Evolutionary conservation across 2,888 invertebrate species (phyloP).

Genomic region (Cyrtodaria siliqua): DNA sequence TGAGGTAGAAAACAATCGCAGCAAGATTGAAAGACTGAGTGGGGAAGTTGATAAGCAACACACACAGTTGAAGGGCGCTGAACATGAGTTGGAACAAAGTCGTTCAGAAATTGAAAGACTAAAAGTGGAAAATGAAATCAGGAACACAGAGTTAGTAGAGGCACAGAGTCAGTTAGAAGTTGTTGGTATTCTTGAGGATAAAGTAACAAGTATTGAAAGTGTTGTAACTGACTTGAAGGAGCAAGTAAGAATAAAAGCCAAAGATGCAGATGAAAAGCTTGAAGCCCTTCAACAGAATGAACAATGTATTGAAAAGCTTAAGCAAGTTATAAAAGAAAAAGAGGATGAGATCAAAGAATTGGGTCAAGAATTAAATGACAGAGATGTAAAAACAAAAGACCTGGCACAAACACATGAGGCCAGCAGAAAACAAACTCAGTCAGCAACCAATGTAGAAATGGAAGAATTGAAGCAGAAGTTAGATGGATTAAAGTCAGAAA

Average conservation of each 20-base stretch:
- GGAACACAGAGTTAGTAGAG: too few relatives aligned
- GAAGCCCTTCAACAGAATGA: neutral
- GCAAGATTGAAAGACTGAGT: constrained; percentile 37
- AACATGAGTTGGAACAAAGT: constrained; percentile 16
- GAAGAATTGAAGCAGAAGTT: too few relatives aligned
- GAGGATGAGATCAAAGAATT: constrained; percentile 23
- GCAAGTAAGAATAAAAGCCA: constrained; percentile 18
- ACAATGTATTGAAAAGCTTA: neutral
- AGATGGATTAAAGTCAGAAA: too few relatives aligned
- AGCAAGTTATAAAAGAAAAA: constrained; percentile 15
- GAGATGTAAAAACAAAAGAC: constrained; percentile 1
- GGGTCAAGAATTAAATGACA: constrained; percentile 14
- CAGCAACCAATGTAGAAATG: too few relatives aligned
- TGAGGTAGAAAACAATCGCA: constrained; percentile 37
- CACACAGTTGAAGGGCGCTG: constrained; percentile 1
- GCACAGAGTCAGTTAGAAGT: constrained; percentile 13
- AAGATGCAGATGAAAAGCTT: constrained; percentile 7
- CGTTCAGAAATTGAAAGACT: too few relatives aligned
- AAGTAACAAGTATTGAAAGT: too few relatives aligned
- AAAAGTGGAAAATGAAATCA: too few relatives aligned
- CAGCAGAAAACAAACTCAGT: too few relatives aligned
- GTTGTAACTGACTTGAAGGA: neutral
- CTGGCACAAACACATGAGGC: neutral
- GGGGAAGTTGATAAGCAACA: constrained; percentile 23
- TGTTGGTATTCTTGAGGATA: constrained; percentile 22